Conservation (phyloP, 1,140 invertebrate species). For the Charaxes varanes region DNA sequence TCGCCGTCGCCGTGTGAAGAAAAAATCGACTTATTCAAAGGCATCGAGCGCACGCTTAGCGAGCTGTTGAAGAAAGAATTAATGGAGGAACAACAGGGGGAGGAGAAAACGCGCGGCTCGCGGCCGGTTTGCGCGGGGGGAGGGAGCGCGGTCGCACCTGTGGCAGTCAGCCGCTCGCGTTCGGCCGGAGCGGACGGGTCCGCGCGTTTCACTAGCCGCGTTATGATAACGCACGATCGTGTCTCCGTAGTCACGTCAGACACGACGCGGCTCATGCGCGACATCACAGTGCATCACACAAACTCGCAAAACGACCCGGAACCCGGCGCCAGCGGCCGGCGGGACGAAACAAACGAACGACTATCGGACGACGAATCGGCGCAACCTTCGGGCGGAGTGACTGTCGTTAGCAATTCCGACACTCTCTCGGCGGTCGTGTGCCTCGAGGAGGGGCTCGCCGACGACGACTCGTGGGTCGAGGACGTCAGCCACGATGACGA, state of each 20-base stretch:
- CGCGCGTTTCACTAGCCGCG: conserved; percentile 87
- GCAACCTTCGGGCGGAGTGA: conserved; percentile 72
- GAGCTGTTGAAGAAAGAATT: conserved; percentile 74
- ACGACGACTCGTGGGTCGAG: conserved; percentile 92
- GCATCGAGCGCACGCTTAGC: conserved; percentile 71
- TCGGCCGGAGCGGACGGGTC: conserved; percentile 69
- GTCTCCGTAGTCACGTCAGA: conserved; percentile 83
- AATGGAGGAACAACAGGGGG: conserved; percentile 56
- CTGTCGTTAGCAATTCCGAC: conserved; percentile 78
- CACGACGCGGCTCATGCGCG: conserved; percentile 80
- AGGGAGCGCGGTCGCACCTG: conserved; percentile 72
- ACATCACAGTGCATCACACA: conserved; percentile 75
- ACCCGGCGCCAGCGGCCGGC: conserved; percentile 34
- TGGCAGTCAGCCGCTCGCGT: conserved; percentile 72
- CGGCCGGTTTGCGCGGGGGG: conserved; percentile 66
- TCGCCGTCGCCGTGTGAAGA: conserved; percentile 28
- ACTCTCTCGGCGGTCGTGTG: conserved; percentile 82
- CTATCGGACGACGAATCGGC: conserved; percentile 54
- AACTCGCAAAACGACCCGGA: conserved; percentile 65
- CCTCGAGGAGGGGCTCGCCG: conserved; percentile 87
- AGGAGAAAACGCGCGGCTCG: conserved; percentile 68
- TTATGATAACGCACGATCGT: conserved; percentile 88
- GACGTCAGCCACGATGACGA: conserved; percentile 85
- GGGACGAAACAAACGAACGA: conserved; percentile 58
- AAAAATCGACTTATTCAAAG: conserved; percentile 73